Base-by-base conservation (phyloP, 53 echinoderm and acorn worm genomes). In the Zoroaster sp. region DNA sequence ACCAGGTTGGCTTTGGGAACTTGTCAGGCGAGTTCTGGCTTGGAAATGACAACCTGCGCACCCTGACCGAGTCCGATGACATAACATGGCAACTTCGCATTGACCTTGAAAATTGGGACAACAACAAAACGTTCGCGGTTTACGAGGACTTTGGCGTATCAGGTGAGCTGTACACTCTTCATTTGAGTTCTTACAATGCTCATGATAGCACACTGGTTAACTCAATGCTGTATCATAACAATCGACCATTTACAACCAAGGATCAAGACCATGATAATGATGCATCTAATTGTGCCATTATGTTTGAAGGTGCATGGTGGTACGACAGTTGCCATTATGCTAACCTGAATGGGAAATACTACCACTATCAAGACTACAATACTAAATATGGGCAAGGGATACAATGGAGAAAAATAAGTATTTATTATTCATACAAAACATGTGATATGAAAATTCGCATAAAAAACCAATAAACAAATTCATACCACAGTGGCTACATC, bases 21-120 rank as follows among this genome's bases (percentile, higher is more conserved):
- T 55, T 55, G 55, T 55, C 8, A 9, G 55, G 55, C 5, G 55
- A 55, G 23, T 55, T 55, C 55, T 55, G 55, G 55, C 55, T 55
- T 31, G 76, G 76, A 76, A 76, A 76, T 76, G 76, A 76, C 30
- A 49, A 76, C 34, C 47, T 76, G 23, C 76, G 76, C 47, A 47
- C 23, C 10, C 51, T 76, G 76, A 76, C 76, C 12, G 76, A 76
- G 47, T 76, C 76, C 45, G 76, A 14, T 17, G 46, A 25, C 43
- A 55, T 21, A n/a, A 1, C 34, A 8, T 76, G 76, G 76, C 1
- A 45, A 28, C 47, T 76, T 42, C 45, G 76, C 14, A 4, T 76
- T 49, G 76, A 76, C 76, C 33, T 76, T 42, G 77, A 45, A 49
- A 5, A 76, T 25, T 55, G 55, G 55, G 55, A 55, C 55, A 20